Conservation (phyloP, 2,888 invertebrate species). For the Pyrochroa serraticornis region DNA sequence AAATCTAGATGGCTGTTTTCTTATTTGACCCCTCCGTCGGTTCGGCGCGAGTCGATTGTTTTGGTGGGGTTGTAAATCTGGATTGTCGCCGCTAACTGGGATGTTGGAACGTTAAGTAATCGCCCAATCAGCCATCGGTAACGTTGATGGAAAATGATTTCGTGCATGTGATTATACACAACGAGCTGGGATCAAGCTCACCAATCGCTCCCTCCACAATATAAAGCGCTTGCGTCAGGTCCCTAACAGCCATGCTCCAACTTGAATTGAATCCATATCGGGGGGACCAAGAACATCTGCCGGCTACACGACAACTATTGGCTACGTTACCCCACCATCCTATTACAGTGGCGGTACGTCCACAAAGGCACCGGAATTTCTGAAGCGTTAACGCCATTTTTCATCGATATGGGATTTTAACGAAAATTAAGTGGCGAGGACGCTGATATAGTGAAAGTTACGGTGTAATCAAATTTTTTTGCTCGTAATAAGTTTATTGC, state of each 20-base stretch:
- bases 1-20: no score
- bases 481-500: no score
- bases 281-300: slow-evolving; percentile 34
- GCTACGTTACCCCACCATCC: slow-evolving; percentile 37
- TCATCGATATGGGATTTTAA: not conserved
- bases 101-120: slow-evolving; percentile 3
- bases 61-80: no score
- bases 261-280: slow-evolving; percentile 36
- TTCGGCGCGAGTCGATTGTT: no score
- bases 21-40: no score
- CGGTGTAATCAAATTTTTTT: no score
- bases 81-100: not conserved
- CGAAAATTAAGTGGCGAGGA: no score
- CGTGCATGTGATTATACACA: not conserved
- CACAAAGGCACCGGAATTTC: slow-evolving; percentile 10
- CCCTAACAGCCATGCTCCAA: slow-evolving; percentile 46
- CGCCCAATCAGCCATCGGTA: slow-evolving; percentile 42
- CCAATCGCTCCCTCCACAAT: slow-evolving; percentile 37
- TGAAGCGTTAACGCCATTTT: not conserved
- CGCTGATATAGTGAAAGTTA: no score
- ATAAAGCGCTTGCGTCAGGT: slow-evolving; percentile 35
- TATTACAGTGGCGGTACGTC: slow-evolving; percentile 34
- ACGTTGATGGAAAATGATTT: slow-evolving; percentile 20
- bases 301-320: slow-evolving; percentile 39
- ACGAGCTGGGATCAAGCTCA: slow-evolving; percentile 32